Evolutionary conservation across 2,113 vertebrate species (phyloP), one percentile per base, ranked within the genome.

Genomic region (Gorsachius goisagi): DNA sequence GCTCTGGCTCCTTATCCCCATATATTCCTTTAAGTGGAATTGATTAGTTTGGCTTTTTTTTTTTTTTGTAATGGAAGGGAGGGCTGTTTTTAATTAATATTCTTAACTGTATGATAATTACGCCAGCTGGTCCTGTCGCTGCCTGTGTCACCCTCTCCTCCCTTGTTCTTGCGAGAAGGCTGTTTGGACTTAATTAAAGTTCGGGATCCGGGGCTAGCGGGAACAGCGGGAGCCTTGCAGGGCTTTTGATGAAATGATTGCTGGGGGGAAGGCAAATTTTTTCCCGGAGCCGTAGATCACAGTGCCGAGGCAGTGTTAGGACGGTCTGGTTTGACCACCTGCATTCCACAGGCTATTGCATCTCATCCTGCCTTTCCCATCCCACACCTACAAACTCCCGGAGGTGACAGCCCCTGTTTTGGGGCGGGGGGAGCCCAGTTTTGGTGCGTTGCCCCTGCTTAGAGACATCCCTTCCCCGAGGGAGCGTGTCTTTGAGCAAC

Each of bases 181-280:
- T 86, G 84, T 63, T 88, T 87, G 95, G 93, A 85, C 95, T 97
- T 97, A 95, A 95, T 97, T 97, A 94, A 92, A 97, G 89, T 92
- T 82, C 66, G 82, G 86, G 89, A 92, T 95, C 81, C 55, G 64
- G 82, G 92, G 95, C 94, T 96, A 85, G 84, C 15, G 9, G 89
- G 93, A 95, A 50, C 95, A 95, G 96, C 73, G 2, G 86, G 94
- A 92, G 84, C n/a, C 77, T 60, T 89, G 90, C 77, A 92, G 87
- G 84, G 94, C 44, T 95, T 73, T 79, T 74, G 81, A 78, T 96
- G 88, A 77, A 94, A 77, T 93, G 92, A 92, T 95, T 87, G 94
- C 94, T 88, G 58, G 62, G 84, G 89, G 90, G 89, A 89, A 95
- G 91, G 92, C 0, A 3, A 4, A 50, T 77, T 80, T 30, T 75